Percentiles rank a stretch among this genome's conserved stretches.
Evolutionary conservation across 2,113 vertebrate genomes (phyloP).

Genomic region (Pedionomus torquatus): DNA sequence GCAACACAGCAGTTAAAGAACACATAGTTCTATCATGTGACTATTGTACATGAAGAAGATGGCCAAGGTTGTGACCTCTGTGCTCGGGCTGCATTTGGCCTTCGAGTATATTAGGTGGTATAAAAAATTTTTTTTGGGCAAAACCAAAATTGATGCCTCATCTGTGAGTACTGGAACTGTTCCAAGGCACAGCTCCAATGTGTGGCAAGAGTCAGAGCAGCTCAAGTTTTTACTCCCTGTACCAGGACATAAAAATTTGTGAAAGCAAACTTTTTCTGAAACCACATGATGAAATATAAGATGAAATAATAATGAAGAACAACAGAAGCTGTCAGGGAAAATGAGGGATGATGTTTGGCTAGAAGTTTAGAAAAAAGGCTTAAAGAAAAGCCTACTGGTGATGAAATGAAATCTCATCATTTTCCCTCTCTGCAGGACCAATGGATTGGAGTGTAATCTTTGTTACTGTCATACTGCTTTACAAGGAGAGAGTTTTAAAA

Average conservation of each 20-base stretch:
- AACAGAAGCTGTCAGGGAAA: not conserved
- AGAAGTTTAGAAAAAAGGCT: not conserved
- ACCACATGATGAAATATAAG: not conserved
- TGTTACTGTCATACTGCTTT: not conserved
- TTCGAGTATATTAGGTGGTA: too few species aligned
- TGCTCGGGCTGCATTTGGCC: not conserved
- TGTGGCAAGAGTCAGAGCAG: fast-evolving
- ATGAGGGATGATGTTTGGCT: not conserved
- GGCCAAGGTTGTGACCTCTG: not conserved
- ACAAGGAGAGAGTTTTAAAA: not conserved
- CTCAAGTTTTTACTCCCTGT: not conserved
- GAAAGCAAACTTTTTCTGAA: not conserved
- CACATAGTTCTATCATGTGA: not conserved
- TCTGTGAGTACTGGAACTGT: not conserved
- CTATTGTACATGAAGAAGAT: not conserved
- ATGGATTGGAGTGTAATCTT: not conserved
- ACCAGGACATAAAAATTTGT: not conserved
- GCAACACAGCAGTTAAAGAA: not conserved
- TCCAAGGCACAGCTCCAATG: not conserved
- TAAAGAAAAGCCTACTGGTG: not conserved
- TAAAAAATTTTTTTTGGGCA: not conserved
- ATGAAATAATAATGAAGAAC: not conserved
- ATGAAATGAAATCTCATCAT: not conserved
- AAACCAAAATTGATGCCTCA: not conserved
- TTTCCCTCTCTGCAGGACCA: not conserved